A percentile compares a stretch with the other conserved stretches of the same genome.
Conservation (phyloP, 2,888 invertebrate species). For the Yponomeuta evonymella region DNA sequence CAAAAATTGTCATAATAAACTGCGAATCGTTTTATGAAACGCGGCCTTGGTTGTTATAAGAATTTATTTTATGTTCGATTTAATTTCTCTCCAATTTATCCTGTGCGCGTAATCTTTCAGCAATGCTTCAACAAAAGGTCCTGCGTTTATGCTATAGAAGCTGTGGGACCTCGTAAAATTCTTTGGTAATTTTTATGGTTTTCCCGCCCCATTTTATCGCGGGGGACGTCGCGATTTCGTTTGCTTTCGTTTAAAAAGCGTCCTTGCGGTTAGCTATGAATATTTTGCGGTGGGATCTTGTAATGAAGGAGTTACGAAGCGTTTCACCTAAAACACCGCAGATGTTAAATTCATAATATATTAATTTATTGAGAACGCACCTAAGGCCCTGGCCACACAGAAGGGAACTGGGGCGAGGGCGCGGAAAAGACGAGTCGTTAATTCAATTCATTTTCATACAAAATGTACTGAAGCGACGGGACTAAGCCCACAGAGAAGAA, state of each 20-base stretch:
- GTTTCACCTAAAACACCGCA: no score
- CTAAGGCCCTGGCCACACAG: no score
- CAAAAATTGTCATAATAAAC: no score
- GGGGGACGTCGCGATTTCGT: background rate
- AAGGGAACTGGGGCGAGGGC: no score
- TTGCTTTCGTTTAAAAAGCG: background rate
- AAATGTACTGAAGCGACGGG: no score
- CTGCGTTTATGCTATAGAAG: background rate
- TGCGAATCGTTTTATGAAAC: no score
- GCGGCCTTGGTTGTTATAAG: no score
- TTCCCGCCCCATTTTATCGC: background rate
- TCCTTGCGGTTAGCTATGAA: background rate
- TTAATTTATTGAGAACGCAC: no score
- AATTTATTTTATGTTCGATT: background rate
- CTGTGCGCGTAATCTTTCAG: background rate
- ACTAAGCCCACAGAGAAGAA: no score
- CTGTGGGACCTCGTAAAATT: background rate
- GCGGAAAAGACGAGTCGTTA: no score
- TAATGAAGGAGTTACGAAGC: background rate
- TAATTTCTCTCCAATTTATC: background rate
- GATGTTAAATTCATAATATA: no score
- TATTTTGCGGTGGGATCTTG: background rate
- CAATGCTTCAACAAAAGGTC: background rate
- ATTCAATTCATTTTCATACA: no score
- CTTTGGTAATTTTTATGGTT: constrained; percentile 2